Percentiles rank a stretch among this genome's conserved stretches.
These are phyloP conservation scores for Scaptomyza graminum DNA, from an alignment of 1,140 invertebrate genomes.

Conservation along the genomic window DNA sequence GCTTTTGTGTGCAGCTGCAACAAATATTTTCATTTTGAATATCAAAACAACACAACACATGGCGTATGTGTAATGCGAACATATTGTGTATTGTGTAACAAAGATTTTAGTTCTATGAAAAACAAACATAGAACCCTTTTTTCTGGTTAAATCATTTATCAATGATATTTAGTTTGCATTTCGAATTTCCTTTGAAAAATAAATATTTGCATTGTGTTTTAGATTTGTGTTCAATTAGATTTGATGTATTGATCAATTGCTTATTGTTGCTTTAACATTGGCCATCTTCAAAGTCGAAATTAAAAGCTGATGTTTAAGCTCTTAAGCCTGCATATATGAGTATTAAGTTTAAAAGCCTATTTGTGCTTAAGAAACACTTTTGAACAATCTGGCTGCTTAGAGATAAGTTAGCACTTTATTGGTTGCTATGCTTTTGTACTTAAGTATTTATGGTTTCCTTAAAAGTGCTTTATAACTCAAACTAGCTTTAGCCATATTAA, in stretches of 20 bases:
- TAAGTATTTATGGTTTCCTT: no score
- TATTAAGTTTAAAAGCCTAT: not conserved
- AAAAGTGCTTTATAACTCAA: no score
- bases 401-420: no score
- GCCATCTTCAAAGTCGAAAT: not conserved
- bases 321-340: not conserved
- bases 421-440: no score
- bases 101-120: not conserved
- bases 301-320: not conserved
- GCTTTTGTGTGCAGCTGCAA: conserved; percentile 30
- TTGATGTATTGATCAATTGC: no score
- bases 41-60: conserved; percentile 15
- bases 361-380: not conserved
- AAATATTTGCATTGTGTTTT: no score
- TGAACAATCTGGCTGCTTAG: no score
- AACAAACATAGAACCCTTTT: not conserved
- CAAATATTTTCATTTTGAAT: conserved; percentile 4
- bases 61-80: conserved; percentile 34
- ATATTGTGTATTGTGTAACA: not conserved
- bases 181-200: no score
- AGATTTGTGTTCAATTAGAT: no score
- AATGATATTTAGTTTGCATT: not conserved
- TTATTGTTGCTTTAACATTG: no score
- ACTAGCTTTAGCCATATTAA: no score
- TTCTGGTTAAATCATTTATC: conserved; percentile 1